Base-by-base conservation (phyloP, 2,888 invertebrate genomes). In the Drosophila maculinotata region DNA sequence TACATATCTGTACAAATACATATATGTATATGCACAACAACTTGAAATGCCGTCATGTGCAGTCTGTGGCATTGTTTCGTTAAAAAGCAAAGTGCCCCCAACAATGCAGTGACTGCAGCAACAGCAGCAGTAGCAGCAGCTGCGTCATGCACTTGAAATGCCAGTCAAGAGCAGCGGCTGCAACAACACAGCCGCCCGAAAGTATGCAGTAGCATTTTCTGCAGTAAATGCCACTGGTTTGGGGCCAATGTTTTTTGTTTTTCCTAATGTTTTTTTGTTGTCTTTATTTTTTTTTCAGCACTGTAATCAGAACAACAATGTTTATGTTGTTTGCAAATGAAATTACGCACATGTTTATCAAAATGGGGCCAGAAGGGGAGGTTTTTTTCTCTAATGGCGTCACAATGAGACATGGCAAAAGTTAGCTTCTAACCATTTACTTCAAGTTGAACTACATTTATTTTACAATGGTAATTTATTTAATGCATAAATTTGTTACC, bases 71-170 rank as follows among this genome's bases (percentile, higher is more conserved):
- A 76, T 79, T 80, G 82, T 80, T 77, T 52, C 31, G 48, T 20
- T 66, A 35, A 60, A 52, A 53, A 45, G 36, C 59, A 45, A 52
- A 64, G 53, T 58, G 57, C 23, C 33, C 57, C 28, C 53, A 72
- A 73, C 72, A 69, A 71, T 64, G 58, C 44, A 20, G n/a, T 35
- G 53, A 54, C 42, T 59, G 58, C 49, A 45, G 39, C 49, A 58
- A 26, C 39, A 48, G 20, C 54, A 26, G 38, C 54, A 25, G 47
- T 39, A 47, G 38, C 35, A 41, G 15, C 54, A 57, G 45, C 70
- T 54, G 63, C 57, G 51, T 28, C 54, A 69, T 80, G 80, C 72
- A 79, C 81, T 81, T 81, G 80, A 81, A 81, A 80, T 74, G 64
- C 76, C 71, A 82, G 78, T 60, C 70, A 70, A 71, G 68, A 51